Percentiles rank a stretch among this genome's conserved stretches.
Evolutionary conservation across 2,797 vertebrate genomes (phyloP).

Genomic region (Spizella passerina): DNA sequence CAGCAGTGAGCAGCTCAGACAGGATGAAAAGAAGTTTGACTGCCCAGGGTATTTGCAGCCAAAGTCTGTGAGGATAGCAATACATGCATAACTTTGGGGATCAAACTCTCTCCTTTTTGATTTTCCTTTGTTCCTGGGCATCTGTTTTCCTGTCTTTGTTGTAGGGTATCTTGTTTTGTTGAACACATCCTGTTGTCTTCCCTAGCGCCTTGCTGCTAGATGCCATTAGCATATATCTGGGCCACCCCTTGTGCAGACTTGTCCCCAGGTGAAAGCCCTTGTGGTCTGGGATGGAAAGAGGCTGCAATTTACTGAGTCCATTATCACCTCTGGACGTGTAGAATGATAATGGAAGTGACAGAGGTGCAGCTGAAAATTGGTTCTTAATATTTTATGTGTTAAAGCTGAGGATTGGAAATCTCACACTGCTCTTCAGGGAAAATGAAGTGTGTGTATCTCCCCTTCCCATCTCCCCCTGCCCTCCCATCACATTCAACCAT

Average conservation of each 20-base stretch:
- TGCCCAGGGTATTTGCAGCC: not conserved
- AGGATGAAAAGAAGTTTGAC: not conserved
- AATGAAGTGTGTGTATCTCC: slow-evolving; percentile 59
- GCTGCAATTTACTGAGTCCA: slow-evolving; percentile 84
- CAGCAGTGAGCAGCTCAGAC: not conserved
- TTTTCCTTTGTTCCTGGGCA: slow-evolving; percentile 47
- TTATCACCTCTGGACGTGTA: slow-evolving; percentile 87
- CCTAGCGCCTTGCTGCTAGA: slow-evolving; percentile 14
- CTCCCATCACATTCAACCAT: slow-evolving; percentile 13
- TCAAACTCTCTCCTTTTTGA: not conserved
- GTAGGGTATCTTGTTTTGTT: not conserved
- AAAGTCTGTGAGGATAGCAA: not conserved
- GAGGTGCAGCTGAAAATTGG: slow-evolving; percentile 90
- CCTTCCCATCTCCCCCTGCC: not conserved
- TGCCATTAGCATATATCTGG: slow-evolving; percentile 73
- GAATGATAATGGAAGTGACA: slow-evolving; percentile 89
- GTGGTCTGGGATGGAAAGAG: slow-evolving; percentile 74
- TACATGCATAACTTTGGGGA: not conserved
- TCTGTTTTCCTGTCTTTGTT: slow-evolving; percentile 44
- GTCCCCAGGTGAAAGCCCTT: slow-evolving; percentile 74
- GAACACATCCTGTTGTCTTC: slow-evolving; percentile 14
- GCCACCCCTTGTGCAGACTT: slow-evolving; percentile 67
- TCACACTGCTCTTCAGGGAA: slow-evolving; percentile 81
- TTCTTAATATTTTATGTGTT: slow-evolving; percentile 94
- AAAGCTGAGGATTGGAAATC: slow-evolving; percentile 79